phyloP scores from a whole-genome alignment of 2,797 vertebrate species.

The Valencia hispanica region DNA sequence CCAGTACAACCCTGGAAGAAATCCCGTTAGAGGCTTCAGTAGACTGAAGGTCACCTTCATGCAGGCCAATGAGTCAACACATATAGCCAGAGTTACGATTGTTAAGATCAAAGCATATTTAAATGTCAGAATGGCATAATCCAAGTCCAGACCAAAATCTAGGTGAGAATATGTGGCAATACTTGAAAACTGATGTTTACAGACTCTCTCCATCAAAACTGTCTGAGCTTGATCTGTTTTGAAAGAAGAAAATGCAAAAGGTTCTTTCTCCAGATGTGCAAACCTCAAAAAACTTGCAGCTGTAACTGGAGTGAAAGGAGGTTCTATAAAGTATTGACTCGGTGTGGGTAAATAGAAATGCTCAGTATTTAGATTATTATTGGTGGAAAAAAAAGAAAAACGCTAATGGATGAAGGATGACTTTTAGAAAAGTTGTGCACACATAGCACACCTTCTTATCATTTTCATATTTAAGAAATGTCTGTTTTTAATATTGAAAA shows the following conservation, averaged over 20 bases:
- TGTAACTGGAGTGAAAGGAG: background rate
- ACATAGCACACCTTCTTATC: background rate
- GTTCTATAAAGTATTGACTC: background rate
- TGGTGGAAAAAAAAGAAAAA: background rate
- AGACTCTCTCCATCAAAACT: background rate
- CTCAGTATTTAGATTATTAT: background rate
- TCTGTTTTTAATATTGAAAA: background rate
- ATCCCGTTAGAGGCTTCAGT: too few relatives aligned
- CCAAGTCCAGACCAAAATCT: background rate
- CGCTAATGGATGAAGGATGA: background rate
- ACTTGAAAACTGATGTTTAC: background rate
- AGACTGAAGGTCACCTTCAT: too few relatives aligned
- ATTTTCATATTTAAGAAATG: background rate
- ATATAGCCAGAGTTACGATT: too few relatives aligned
- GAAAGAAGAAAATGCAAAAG: background rate
- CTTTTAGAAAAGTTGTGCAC: slow-evolving; percentile 41
- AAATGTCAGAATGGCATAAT: too few relatives aligned
- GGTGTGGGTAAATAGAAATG: background rate
- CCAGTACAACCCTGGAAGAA: too few relatives aligned
- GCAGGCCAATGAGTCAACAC: background rate
- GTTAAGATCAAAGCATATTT: too few relatives aligned
- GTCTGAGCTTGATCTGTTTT: background rate
- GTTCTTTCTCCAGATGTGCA: background rate
- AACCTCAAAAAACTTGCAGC: background rate
- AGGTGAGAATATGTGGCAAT: background rate